Evolutionary conservation across 2,888 invertebrate species (phyloP).

Genomic region (Meliscaeva auricollis): DNA sequence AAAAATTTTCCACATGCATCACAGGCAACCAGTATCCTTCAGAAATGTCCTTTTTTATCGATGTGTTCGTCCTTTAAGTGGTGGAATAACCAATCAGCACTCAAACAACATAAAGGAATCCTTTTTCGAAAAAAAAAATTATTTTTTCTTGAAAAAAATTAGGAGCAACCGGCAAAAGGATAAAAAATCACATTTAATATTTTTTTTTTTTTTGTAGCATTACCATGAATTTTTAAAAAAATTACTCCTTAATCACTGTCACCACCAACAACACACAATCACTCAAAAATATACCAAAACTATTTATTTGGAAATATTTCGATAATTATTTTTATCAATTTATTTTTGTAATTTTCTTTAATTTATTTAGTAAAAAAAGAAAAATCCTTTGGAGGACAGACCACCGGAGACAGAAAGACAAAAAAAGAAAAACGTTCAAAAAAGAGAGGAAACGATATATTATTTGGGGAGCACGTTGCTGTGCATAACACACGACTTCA

Average conservation of each 20-base stretch:
- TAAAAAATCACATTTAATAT: conserved; percentile 9
- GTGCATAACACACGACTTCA: conserved; percentile 73
- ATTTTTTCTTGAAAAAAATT: background rate
- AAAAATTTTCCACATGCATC: conserved; percentile 46
- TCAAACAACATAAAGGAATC: background rate
- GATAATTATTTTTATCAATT: background rate
- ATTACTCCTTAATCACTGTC: conserved; percentile 52
- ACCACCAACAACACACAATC: conserved; percentile 30
- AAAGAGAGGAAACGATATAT: conserved; percentile 32
- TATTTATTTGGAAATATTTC: conserved; percentile 13
- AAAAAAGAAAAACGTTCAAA: conserved; percentile 37
- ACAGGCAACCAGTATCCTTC: conserved; percentile 59
- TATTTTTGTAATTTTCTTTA: conserved; percentile 16
- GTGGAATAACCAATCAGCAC: conserved; percentile 9
- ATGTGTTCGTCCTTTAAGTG: conserved; percentile 30
- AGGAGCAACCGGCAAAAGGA: conserved; percentile 63
- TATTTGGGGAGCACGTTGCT: conserved; percentile 62
- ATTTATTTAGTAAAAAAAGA: conserved; percentile 33
- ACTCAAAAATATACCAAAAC: conserved; percentile 31
- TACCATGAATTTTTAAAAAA: conserved; percentile 41
- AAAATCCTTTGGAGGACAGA: conserved; percentile 67
- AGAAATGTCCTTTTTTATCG: conserved; percentile 34
- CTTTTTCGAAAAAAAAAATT: background rate
- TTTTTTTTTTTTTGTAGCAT: conserved; percentile 23
- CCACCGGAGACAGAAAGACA: conserved; percentile 18